Evolutionary conservation across 2,797 vertebrate species (phyloP).

Genomic region (Thripadectes ignobilis): DNA sequence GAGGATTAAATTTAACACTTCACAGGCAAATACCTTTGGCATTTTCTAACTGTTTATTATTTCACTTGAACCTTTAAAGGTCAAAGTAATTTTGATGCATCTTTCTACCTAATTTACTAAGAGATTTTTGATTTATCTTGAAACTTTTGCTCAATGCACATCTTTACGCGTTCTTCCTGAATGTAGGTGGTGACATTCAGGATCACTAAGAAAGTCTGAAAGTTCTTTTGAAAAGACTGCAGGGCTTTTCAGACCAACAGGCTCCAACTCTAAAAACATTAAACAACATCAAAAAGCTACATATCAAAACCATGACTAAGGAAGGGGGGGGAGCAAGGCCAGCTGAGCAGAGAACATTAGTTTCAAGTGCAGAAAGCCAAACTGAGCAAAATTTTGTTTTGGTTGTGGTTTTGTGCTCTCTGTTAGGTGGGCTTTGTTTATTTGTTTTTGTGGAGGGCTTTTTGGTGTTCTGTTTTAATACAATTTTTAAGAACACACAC

Average conservation of each 20-base stretch:
- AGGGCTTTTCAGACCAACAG: background rate
- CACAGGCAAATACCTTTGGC: background rate
- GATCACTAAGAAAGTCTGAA: background rate
- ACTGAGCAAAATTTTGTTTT: background rate
- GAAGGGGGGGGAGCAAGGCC: background rate
- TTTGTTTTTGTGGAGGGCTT: background rate
- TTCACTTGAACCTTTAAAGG: background rate
- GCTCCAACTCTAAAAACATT: background rate
- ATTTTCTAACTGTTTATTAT: background rate
- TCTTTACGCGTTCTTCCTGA: background rate
- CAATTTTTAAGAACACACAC: background rate
- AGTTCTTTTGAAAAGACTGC: background rate
- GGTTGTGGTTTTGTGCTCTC: background rate
- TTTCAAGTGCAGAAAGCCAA: background rate
- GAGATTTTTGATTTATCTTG: background rate
- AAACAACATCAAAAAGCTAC: background rate
- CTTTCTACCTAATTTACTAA: background rate
- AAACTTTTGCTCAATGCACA: background rate
- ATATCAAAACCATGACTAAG: background rate
- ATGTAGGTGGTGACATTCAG: background rate
- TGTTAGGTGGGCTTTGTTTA: background rate
- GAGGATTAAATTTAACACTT: background rate
- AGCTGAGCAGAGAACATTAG: background rate
- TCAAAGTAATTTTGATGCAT: background rate
- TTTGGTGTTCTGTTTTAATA: accelerated